Percentiles rank a stretch among this genome's conserved stretches.
These are phyloP conservation scores for Drosophila limbata DNA, from an alignment of 2,888 invertebrate genomes.

Conservation along the genomic window DNA sequence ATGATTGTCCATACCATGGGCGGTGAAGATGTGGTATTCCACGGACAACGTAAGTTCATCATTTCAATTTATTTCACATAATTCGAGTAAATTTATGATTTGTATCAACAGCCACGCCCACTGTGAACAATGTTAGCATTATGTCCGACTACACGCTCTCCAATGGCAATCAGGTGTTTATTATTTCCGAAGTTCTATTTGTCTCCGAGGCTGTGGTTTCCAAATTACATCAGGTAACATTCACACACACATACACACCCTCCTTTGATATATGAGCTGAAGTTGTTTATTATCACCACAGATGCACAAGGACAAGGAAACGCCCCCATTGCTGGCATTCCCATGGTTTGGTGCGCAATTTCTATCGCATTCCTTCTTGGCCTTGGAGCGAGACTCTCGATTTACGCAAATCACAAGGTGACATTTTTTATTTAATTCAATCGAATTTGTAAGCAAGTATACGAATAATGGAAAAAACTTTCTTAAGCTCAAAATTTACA, in stretches of 20 bases:
- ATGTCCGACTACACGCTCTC: conserved; percentile 88
- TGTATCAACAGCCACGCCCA: conserved; percentile 85
- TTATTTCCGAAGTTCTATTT: conserved; percentile 88
- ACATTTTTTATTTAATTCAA: conserved; percentile 16
- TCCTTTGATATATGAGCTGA: conserved; percentile 39
- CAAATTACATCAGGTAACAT: conserved; percentile 87
- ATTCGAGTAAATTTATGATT: conserved; percentile 4
- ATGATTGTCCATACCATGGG: conserved; percentile 87
- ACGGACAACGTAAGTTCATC: conserved; percentile 86
- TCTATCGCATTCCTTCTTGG: conserved; percentile 88
- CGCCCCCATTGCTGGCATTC: conserved; percentile 88
- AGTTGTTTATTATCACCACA: conserved; percentile 40
- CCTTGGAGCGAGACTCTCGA: conserved; percentile 87
- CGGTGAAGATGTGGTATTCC: conserved; percentile 87
- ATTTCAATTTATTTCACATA: conserved; percentile 2
- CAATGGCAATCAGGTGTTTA: conserved; percentile 88
- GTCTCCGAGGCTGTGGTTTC: conserved; percentile 88
- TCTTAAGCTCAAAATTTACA: neutral
- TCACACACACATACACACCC: neutral
- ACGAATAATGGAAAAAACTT: neutral
- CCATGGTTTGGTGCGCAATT: conserved; percentile 89
- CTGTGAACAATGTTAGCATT: conserved; percentile 87
- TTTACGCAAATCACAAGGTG: conserved; percentile 87
- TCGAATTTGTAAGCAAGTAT: neutral
- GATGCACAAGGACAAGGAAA: conserved; percentile 88